Percentiles rank a stretch among this genome's conserved stretches.
Conservation (phyloP, 2,888 invertebrate genomes). For the Trachelus tabidus region DNA sequence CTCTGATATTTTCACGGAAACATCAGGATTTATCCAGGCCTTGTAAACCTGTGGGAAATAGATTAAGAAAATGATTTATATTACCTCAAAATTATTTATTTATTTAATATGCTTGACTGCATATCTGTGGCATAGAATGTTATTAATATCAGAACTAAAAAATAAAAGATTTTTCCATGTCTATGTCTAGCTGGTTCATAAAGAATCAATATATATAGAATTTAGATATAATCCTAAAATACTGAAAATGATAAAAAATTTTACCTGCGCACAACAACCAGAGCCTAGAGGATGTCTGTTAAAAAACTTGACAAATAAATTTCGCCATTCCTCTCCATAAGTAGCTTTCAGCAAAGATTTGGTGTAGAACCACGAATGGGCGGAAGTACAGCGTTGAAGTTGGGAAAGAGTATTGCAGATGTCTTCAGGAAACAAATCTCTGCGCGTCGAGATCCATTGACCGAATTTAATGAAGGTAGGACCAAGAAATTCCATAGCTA, state of each 20-base stretch:
- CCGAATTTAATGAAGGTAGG: constrained; percentile 69
- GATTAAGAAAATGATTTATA: not conserved
- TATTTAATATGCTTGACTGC: no score
- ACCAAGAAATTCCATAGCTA: constrained; percentile 62
- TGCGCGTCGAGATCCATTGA: constrained; percentile 68
- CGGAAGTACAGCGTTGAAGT: constrained; percentile 56
- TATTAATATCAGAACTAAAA: no score
- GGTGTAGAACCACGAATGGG: constrained; percentile 64
- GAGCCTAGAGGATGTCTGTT: constrained; percentile 66
- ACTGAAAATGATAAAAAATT: not conserved
- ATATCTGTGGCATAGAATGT: no score
- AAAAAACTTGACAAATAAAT: constrained; percentile 60
- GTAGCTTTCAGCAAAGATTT: constrained; percentile 48
- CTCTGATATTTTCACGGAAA: constrained; percentile 19
- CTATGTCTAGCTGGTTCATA: no score
- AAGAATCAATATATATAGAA: no score
- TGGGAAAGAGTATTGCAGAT: constrained; percentile 62
- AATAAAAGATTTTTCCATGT: no score
- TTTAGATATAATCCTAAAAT: no score
- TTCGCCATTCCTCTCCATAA: constrained; percentile 60
- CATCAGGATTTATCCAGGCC: constrained; percentile 50
- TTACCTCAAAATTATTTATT: no score
- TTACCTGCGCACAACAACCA: constrained; percentile 68
- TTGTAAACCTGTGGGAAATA: constrained; percentile 50
- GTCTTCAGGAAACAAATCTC: constrained; percentile 66